phyloP scores from a whole-genome alignment of 2,888 invertebrate genomes.

The Pachydiplax longipennis region DNA sequence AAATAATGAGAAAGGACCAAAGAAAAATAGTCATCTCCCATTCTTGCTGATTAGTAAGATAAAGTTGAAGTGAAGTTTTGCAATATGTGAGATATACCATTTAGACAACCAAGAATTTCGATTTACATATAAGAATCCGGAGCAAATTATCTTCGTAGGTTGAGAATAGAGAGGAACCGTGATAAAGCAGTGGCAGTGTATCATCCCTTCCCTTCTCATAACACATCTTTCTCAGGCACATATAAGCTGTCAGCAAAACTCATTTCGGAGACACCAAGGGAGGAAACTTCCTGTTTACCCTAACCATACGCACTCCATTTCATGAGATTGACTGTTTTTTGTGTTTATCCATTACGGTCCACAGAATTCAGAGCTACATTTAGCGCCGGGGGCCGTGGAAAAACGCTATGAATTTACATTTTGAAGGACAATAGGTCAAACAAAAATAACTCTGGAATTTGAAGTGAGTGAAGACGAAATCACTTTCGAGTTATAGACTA shows the following conservation, averaged over 20 bases:
- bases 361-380: not conserved
- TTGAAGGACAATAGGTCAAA: not conserved
- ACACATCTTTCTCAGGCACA: not conserved
- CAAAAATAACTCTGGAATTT: not conserved
- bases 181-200: no score
- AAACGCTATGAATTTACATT: not conserved
- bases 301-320: not conserved
- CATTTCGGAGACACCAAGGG: not conserved
- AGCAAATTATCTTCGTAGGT: no score
- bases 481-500: not conserved
- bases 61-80: no score
- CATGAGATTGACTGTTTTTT: not conserved
- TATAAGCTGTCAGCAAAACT: not conserved
- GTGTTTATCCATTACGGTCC: not conserved
- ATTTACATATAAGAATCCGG: no score
- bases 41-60: no score
- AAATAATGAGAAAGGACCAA: no score
- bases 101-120: no score
- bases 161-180: no score
- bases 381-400: not conserved
- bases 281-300: not conserved
- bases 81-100: no score
- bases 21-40: no score
- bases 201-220: not conserved
- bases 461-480: not conserved